Base-by-base conservation (phyloP, 2,888 invertebrate species). In the Acholoe squamosa region DNA sequence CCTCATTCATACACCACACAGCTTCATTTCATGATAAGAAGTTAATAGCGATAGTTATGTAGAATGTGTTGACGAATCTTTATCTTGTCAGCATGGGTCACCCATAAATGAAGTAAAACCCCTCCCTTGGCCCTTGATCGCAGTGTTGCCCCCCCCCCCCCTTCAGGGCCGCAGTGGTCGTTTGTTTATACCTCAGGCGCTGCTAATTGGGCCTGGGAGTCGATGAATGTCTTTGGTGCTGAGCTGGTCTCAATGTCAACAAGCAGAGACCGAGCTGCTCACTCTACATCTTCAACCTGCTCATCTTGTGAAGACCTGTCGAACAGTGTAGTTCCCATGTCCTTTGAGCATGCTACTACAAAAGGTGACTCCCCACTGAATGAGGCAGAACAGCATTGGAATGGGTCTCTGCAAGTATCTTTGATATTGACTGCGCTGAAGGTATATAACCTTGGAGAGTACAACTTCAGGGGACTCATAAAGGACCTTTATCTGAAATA, bases 161-260 rank as follows among this genome's bases (percentile, higher is more conserved):
- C 61, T 14, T n/a, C 61, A 61, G 61, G 61, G 22, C n/a, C 61
- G 61, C 61, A 61, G 12, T 61, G 61, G 61, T 61, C 61, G n/a
- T 61, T n/a, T 61, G 61, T 61, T 61, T 61, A 61, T 61, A 61
- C 61, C 61, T 61, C 61, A 19, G n/a, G 61, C 43, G 61, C 1
- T n/a, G 61, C 61, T 61, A 61, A 61, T 61, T 61, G 61, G 61
- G 61, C 61, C 19, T 19, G 19, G 19, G n/a, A 61, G 61, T 61
- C 61, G 61, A 61, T n/a, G 61, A n/a, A n/a, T 61, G n/a, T 61
- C 61, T n/a, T 61, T 19, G 61, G 61, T 61, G 61, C 19, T 61
- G 61, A 19, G 61, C 19, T 61, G 19, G 61, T 19, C 19, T 61
- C n/a, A n/a, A 61, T 61, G 61, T 61, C 61, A 43, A 43, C 43